Base-by-base conservation (phyloP, 1,140 invertebrate genomes). In the Nilaparvata lugens region DNA sequence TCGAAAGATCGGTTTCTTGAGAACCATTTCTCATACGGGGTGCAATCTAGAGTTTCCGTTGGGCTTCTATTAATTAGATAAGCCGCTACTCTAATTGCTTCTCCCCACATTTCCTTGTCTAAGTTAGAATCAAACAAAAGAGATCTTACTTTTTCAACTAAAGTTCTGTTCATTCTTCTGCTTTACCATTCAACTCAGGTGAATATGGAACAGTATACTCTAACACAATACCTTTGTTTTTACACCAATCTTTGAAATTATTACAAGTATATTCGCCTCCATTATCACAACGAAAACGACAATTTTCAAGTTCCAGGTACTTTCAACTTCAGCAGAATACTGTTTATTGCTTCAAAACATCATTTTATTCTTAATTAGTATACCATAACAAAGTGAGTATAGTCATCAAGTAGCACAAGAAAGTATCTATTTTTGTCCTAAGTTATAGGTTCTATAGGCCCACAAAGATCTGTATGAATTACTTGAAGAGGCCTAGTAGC, bases 131-230 rank as follows among this genome's bases (percentile, higher is more conserved):
- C 62, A 52, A 65, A 54, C 14, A 73, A 25, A 21, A 67, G 65
- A n/a, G 66, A 65, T 51, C 71, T 65, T 21, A 74, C 75, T 28
- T 68, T 67, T 69, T 79, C 76, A 14, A 76, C 69, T 31, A 76
- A 14, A 7, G 69, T 76, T 61, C 74, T 56, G 28, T 70, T 77
- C 60, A 73, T 70, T 69, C 71, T 56, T 75, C 68, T 2, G 68
- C 64, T 11, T 58, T 52, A 11, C 72, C 71, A 61, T 75, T 75
- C 58, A 69, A 65, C 59, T 75, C 58, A 3, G 70, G 67, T 28
- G 65, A 69, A 60, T 71, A 72, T 2, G 65, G 51, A 14, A 65
- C 61, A n/a, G 62, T 55, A 56, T 19, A 62, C 58, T 64, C 38
- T 40, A 65, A 60, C 2, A 9, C 48, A 16, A 67, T 64, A 18